Base-by-base conservation (phyloP, 2,797 vertebrate genomes). In the Netta rufina region DNA sequence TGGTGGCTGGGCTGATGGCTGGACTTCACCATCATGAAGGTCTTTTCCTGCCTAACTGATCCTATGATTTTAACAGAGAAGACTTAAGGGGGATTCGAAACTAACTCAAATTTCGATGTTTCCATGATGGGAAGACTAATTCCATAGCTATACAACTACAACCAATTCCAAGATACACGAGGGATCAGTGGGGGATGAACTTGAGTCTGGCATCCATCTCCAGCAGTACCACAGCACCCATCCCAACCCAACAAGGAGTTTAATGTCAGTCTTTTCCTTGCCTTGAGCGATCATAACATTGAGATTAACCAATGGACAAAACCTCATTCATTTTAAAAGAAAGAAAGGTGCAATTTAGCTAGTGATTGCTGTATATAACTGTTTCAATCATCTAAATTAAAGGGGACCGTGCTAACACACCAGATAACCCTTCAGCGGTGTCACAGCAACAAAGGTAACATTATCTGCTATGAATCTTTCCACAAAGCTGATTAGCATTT, bases 401-500 rank as follows among this genome's bases (percentile, higher is more conserved):
- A 83, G 33, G 1, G 27, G 41, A 18, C 54, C 57, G 41, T 56
- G 60, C 21, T 57, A 76, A 87, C 32, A 38, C 15, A 72, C 17
- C n/a, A 0, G 3, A 1, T 57, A 84, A 87, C 39, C 60, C 41
- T 53, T 67, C 57, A n/a, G 43, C 4, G 61, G 62, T 69, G 39
- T 54, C 57, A 47, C 54, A 47, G 32, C 2, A 6, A 72, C 57
- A 53, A n/a, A 53, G 33, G 76, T 70, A 92, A 89, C 74, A 27
- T 15, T 71, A 94, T 47, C 94, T 51, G 6, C 69, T 25, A 45
- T 0, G 3, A 61, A 66, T 87, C 84, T 67, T 85, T 57, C 84
- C 75, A 67, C 72, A 65, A 36, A 80, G 87, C 81, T 85, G 49
- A 92, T 92, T 74, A 90, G 78, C 89, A 80, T 94, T 95, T 84